phyloP scores from a whole-genome alignment of 2,113 vertebrate species.

The Sturnira hondurensis region DNA sequence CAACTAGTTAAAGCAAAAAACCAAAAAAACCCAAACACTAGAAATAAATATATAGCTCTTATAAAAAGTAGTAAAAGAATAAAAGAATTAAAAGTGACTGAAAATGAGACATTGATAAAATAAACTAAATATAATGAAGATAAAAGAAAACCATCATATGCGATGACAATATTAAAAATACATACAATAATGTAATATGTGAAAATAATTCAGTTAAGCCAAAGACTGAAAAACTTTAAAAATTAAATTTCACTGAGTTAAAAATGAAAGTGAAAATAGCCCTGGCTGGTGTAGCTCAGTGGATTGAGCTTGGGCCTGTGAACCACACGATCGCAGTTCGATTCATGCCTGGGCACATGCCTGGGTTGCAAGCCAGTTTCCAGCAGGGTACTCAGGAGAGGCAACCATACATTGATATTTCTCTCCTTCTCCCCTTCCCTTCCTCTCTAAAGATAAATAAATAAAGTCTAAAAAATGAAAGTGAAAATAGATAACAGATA shows the following conservation, averaged over 20 bases:
- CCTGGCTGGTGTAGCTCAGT: too few relatives aligned
- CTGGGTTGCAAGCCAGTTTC: too few relatives aligned
- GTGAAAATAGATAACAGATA: not conserved
- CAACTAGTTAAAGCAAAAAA: not conserved
- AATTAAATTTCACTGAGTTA: not conserved
- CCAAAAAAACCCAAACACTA: not conserved
- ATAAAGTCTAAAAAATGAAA: constrained; percentile 34
- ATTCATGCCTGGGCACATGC: too few relatives aligned
- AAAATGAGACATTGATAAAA: not conserved
- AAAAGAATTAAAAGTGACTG: not conserved
- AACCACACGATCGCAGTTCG: too few relatives aligned
- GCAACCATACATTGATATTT: too few relatives aligned
- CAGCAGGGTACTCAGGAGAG: too few relatives aligned
- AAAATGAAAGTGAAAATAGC: constrained; percentile 6
- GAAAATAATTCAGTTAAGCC: not conserved
- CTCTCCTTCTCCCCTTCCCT: too few relatives aligned
- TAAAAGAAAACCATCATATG: not conserved
- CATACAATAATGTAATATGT: not conserved
- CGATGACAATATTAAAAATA: not conserved
- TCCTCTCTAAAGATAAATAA: too few relatives aligned
- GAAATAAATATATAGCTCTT: not conserved
- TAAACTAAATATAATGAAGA: not conserved
- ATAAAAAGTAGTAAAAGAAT: not conserved
- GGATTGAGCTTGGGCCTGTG: too few relatives aligned
- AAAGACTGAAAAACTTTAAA: not conserved